Percentiles rank a stretch among this genome's conserved stretches.
Conservation (phyloP, 1,140 invertebrate genomes). For the Pogonognathellus flavescens region DNA sequence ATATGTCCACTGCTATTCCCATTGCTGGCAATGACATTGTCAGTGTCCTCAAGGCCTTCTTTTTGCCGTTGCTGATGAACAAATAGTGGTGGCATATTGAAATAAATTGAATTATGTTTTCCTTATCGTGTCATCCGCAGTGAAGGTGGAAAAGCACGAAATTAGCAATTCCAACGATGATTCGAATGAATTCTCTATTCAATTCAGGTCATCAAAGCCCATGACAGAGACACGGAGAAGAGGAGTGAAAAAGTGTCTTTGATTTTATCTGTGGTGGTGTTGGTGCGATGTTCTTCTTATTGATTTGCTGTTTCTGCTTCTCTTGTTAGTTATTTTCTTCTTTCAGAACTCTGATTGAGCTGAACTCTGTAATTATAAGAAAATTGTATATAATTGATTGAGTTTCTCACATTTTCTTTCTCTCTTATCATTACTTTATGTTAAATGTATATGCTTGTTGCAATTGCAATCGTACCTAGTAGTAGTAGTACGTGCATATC, state of each 20-base stretch:
- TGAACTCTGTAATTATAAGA: constrained; percentile 28
- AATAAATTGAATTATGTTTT: neutral
- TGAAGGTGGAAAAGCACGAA: neutral
- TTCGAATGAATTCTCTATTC: constrained; percentile 27
- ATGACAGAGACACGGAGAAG: constrained; percentile 5
- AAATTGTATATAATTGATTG: constrained; percentile 41
- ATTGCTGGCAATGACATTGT: constrained; percentile 24
- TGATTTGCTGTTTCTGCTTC: constrained; percentile 3
- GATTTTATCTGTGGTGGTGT: no score
- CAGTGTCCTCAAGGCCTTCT: constrained; percentile 20
- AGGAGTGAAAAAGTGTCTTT: no score
- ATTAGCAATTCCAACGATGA: neutral
- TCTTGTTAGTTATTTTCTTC: neutral
- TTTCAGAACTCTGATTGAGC: neutral
- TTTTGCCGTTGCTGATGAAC: constrained; percentile 26
- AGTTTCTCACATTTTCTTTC: constrained; percentile 43
- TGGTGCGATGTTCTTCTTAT: neutral
- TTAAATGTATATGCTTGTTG: no score
- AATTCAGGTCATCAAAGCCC: constrained; percentile 28
- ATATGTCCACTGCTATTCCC: constrained; percentile 5
- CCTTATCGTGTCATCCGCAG: constrained; percentile 4
- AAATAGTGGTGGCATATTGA: constrained; percentile 42
- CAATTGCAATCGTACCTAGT: no score
- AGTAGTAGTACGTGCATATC: no score
- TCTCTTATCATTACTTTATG: neutral